Evolutionary conservation across 1,140 invertebrate species (phyloP).

Genomic region (Scaptomyza pallida): DNA sequence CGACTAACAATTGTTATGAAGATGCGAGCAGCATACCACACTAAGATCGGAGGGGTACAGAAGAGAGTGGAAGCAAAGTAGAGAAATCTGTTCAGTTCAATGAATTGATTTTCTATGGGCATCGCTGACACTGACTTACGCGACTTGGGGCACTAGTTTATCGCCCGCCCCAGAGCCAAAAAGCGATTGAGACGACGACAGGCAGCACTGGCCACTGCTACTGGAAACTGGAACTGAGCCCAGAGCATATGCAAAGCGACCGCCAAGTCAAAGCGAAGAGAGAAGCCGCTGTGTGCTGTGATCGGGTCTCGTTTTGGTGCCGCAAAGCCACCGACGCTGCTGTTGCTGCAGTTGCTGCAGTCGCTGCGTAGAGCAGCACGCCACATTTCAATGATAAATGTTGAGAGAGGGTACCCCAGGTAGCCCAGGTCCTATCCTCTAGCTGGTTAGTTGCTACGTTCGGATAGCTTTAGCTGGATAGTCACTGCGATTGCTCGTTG

Average conservation of each 20-base stretch:
- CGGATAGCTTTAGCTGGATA: constrained; percentile 17
- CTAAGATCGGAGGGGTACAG: not conserved
- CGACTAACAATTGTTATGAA: constrained; percentile 46
- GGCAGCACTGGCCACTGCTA: constrained; percentile 40
- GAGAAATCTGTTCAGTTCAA: constrained; percentile 74
- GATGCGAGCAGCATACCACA: constrained; percentile 18
- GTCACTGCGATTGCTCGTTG: constrained; percentile 66
- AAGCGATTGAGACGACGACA: constrained; percentile 24
- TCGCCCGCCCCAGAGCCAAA: constrained; percentile 58
- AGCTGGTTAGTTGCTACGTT: constrained; percentile 1
- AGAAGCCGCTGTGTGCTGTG: constrained; percentile 30
- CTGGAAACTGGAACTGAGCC: constrained; percentile 2
- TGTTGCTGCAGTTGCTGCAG: constrained; percentile 24
- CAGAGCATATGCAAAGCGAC: constrained; percentile 69
- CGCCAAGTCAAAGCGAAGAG: constrained; percentile 63
- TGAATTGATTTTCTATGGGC: constrained; percentile 74
- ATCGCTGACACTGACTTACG: constrained; percentile 70
- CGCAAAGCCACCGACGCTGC: constrained; percentile 64
- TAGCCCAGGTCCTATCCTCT: constrained; percentile 1
- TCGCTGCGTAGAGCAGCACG: constrained; percentile 72
- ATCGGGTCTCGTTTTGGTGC: constrained; percentile 78
- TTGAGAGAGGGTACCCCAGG: constrained; percentile 40
- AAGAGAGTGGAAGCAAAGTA: constrained; percentile 6
- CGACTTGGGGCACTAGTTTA: constrained; percentile 65
- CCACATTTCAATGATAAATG: constrained; percentile 83